Percentiles rank a stretch among this genome's conserved stretches.
Conservation (phyloP, 1,140 invertebrate genomes). For the Drosophila sucinea region DNA sequence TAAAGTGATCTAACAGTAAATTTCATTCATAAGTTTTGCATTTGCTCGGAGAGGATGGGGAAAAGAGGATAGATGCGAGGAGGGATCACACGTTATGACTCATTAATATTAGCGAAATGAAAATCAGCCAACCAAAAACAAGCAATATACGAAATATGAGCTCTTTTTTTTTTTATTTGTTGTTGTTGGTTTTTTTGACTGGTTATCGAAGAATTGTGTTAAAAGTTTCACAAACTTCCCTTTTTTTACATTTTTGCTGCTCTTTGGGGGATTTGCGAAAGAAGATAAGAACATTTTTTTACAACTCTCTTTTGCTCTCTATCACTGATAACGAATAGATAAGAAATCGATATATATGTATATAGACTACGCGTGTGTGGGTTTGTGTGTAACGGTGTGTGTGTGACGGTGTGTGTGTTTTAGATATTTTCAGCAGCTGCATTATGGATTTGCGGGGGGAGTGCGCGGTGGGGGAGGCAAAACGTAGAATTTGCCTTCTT, state of each 20-base stretch:
- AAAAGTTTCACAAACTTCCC: constrained; percentile 8
- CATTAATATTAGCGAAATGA: constrained; percentile 49
- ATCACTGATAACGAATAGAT: constrained; percentile 20
- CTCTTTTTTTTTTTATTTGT: background rate
- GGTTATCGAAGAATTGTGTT: background rate
- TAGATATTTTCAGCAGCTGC: background rate
- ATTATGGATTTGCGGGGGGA: background rate
- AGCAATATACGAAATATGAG: constrained; percentile 26
- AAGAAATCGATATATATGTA: constrained; percentile 26
- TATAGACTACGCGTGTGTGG: background rate
- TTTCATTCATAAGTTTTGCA: constrained; percentile 11
- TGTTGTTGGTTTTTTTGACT: background rate
- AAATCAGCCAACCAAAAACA: constrained; percentile 73
- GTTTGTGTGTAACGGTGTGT: background rate
- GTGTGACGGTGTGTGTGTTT: background rate
- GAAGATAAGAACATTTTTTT: constrained; percentile 15
- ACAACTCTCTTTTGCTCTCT: constrained; percentile 14
- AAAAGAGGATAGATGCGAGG: background rate
- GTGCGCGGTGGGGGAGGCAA: background rate
- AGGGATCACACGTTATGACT: constrained; percentile 32
- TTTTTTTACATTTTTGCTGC: constrained; percentile 29
- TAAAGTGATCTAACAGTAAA: constrained; percentile 4
- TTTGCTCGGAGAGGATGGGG: background rate
- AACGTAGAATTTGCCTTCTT: background rate
- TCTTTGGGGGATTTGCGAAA: constrained; percentile 37